phyloP scores from a whole-genome alignment of 2,797 vertebrate genomes.

The Ibycter americanus region DNA sequence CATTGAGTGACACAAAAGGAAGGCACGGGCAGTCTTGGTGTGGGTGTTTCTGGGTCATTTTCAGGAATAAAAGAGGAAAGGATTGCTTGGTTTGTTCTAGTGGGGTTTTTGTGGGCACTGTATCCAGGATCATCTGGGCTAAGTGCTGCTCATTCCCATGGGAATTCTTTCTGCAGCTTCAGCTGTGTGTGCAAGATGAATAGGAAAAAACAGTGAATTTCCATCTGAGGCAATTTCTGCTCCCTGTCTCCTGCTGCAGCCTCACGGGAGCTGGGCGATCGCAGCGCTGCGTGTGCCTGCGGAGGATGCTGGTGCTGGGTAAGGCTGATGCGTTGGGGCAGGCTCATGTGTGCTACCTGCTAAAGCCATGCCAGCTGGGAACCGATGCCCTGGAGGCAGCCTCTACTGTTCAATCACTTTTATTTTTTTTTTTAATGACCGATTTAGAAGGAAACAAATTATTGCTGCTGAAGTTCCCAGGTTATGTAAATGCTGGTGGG shows the following conservation, averaged over 20 bases:
- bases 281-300: fast-evolving
- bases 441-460: not conserved
- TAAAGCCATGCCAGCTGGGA: not conserved
- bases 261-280: fast-evolving
- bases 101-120: not conserved
- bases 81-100: fast-evolving
- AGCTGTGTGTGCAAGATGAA: fast-evolving
- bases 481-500: not conserved
- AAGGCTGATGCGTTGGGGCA: fast-evolving
- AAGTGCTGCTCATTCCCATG: fast-evolving
- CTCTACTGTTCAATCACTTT: not conserved
- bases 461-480: not conserved
- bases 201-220: fast-evolving
- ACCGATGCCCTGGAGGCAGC: fast-evolving
- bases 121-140: fast-evolving
- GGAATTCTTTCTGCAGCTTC: not conserved
- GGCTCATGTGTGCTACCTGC: not conserved
- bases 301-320: fast-evolving
- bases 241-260: fast-evolving
- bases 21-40: fast-evolving
- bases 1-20: not conserved
- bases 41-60: not conserved
- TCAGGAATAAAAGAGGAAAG: not conserved
- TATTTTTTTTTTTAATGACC: fast-evolving
- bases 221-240: not conserved